Percentiles rank a stretch among this genome's conserved stretches.
Conservation (phyloP, 2,113 vertebrate genomes). For the Syngnathoides biaculeatus region DNA sequence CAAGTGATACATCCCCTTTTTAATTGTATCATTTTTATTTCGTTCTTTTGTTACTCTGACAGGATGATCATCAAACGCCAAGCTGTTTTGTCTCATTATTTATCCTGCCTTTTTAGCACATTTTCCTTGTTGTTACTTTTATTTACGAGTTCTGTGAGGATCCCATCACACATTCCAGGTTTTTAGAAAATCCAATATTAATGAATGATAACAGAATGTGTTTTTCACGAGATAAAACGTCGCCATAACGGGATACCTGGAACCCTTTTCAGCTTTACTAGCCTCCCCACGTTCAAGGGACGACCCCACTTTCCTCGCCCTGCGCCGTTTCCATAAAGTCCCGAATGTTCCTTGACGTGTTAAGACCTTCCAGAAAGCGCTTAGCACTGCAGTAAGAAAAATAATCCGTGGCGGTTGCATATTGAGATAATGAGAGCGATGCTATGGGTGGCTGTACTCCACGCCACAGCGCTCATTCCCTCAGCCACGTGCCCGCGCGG, state of each 20-base stretch:
- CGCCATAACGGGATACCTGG: not conserved
- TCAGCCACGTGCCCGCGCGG: constrained; percentile 25
- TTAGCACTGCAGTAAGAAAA: constrained; percentile 51
- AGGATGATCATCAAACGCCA: too few species aligned
- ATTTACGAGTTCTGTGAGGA: not conserved
- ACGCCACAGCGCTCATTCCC: constrained; percentile 41
- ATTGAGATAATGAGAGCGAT: constrained; percentile 59
- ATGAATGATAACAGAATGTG: too few species aligned
- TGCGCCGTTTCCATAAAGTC: constrained; percentile 15
- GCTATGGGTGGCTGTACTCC: constrained; percentile 44
- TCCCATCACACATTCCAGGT: too few species aligned
- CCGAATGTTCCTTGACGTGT: constrained; percentile 37
- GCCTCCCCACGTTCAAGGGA: not conserved
- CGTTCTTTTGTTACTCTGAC: too few species aligned
- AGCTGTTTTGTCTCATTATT: not conserved
- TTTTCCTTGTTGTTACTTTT: not conserved
- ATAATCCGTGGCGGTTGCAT: constrained; percentile 59
- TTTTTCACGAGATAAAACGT: not conserved
- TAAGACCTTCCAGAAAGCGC: constrained; percentile 48
- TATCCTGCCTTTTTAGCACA: not conserved
- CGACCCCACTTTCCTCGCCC: not conserved
- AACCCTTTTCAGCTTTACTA: not conserved
- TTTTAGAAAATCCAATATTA: too few species aligned
- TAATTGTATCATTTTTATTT: too few species aligned
- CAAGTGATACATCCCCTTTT: too few species aligned